Conservation (phyloP, 2,797 vertebrate species). For the Apogon talboti region DNA sequence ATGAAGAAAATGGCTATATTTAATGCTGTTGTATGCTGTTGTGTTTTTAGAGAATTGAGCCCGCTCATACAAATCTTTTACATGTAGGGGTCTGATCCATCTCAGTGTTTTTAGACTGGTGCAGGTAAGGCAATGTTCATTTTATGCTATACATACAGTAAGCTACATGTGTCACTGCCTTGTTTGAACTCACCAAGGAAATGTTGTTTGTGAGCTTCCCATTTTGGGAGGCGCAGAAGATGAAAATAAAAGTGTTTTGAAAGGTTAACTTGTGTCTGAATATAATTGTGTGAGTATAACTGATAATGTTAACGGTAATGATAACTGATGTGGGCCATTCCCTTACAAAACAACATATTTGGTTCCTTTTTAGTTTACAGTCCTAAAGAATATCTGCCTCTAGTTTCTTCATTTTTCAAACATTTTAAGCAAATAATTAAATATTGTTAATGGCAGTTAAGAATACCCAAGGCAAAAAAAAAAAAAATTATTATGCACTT, state of each 20-base stretch:
- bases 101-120: constrained; percentile 72
- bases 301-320: neutral
- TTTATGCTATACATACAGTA: constrained; percentile 66
- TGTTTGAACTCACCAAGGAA: constrained; percentile 77
- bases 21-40: constrained; percentile 72
- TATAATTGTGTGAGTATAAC: constrained; percentile 33
- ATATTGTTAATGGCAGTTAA: too few relatives aligned
- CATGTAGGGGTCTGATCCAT: constrained; percentile 67
- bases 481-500: too few relatives aligned
- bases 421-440: too few relatives aligned
- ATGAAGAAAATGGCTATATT: constrained; percentile 70
- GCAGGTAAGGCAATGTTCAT: constrained; percentile 69
- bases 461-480: too few relatives aligned
- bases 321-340: too few relatives aligned
- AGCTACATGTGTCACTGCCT: constrained; percentile 76
- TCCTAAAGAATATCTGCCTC: too few relatives aligned
- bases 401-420: too few relatives aligned
- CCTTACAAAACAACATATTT: too few relatives aligned
- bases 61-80: constrained; percentile 66
- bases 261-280: constrained; percentile 53
- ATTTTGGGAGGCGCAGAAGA: constrained; percentile 66
- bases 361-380: too few relatives aligned
- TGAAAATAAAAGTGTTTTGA: constrained; percentile 81
- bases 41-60: constrained; percentile 71
- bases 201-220: constrained; percentile 77